Evolutionary conservation across 2,888 invertebrate species (phyloP), one percentile per base, ranked within the genome.

Genomic region (Parochlus steinenii): DNA sequence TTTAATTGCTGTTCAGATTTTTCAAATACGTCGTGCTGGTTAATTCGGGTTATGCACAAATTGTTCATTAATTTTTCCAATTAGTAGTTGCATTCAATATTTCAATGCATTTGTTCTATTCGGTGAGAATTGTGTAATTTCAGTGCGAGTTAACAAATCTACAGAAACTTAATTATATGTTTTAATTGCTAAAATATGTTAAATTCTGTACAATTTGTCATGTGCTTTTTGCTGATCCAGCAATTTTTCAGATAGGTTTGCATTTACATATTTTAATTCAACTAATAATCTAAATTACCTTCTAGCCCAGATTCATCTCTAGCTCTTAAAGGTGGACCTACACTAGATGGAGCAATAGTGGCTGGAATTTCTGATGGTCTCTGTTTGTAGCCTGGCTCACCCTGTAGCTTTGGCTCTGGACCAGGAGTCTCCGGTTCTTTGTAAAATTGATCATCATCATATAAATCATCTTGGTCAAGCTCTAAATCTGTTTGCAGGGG

Each of bases 361-460:
- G 51, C 46, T 16, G 50, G 45, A 16, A n/a, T 27, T 4, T 31
- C 36, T 7, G 28, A 23, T 17, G 20, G 19, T 25, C 23, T 15
- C 6, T 25, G 31, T 5, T 18, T 23, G 20, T 31, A 31, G 10
- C 17, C 18, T 23, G 52, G 48, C 37, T 55, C 57, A 18, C 56
- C 52, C 44, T 50, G 57, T 2, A 56, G 52, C 47, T 60, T 65
- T 40, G 56, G 65, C 32, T 59, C 64, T 42, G 69, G 69, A 8
- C 36, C 36, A 2, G 68, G 67, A 40, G 67, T 66, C 28, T 65
- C 65, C 0, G 65, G 63, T 48, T 69, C 69, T 40, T 65, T 56
- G 42, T 67, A 65, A 47, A 63, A 65, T 40, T 61, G 59, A 47
- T 66, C 66, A 47, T 66, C 65, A 41, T 64, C 64, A 33, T 62